Percentiles rank a stretch among this genome's conserved stretches.
These are phyloP conservation scores for Pipa parva DNA, from an alignment of 2,113 vertebrate genomes.

Conservation along the genomic window DNA sequence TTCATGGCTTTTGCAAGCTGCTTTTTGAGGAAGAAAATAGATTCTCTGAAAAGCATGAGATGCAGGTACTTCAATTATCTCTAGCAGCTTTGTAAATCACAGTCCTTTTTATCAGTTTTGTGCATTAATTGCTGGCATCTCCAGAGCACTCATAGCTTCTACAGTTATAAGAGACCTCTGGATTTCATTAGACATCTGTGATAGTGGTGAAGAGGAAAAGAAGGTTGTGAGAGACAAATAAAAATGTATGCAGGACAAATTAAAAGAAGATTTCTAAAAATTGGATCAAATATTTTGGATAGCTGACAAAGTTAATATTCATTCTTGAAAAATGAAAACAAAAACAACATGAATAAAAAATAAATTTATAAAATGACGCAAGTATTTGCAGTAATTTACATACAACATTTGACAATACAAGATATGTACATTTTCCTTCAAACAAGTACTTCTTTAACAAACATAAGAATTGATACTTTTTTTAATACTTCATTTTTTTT, in stretches of 20 bases:
- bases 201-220: constrained; percentile 9
- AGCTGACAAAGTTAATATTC: no score
- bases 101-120: constrained; percentile 41
- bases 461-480: no score
- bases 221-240: constrained; percentile 6
- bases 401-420: no score
- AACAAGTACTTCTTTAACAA: no score
- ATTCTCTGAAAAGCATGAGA: constrained; percentile 41
- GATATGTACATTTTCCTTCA: no score
- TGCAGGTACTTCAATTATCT: constrained; percentile 44
- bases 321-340: no score
- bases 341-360: no score
- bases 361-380: no score
- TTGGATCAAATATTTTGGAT: no score
- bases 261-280: no score
- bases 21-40: constrained; percentile 41
- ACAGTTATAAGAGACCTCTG: constrained; percentile 29
- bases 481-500: no score
- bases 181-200: constrained; percentile 41
- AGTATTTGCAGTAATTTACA: no score
- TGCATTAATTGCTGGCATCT: constrained; percentile 42
- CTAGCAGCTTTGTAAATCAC: constrained; percentile 40
- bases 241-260: background rate
- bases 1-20: constrained; percentile 25
- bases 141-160: constrained; percentile 25